Evolutionary conservation across 2,888 invertebrate species (phyloP).

Genomic region (Subacronicta megacephala): DNA sequence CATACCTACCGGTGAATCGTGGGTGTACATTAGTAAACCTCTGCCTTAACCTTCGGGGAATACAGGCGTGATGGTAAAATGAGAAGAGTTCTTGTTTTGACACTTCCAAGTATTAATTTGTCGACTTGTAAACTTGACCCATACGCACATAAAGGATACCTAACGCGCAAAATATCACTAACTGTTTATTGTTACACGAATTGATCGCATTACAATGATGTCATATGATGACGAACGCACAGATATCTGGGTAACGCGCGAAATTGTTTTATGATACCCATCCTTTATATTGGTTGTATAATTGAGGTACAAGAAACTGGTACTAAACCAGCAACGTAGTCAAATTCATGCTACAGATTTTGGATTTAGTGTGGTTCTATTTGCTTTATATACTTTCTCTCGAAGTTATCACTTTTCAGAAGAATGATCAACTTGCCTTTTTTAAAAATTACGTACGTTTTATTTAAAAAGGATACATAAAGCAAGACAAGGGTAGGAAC

Average conservation of each 20-base stretch:
- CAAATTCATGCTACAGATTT: too few relatives aligned
- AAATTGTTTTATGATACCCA: slow-evolving; percentile 20
- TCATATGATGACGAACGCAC: slow-evolving; percentile 27
- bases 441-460: too few relatives aligned
- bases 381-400: too few relatives aligned
- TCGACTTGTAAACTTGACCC: not conserved
- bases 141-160: slow-evolving; percentile 14
- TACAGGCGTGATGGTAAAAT: too few relatives aligned
- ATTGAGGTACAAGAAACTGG: not conserved
- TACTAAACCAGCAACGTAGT: not conserved
- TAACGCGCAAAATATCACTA: slow-evolving; percentile 9
- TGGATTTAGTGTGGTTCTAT: too few relatives aligned
- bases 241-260: slow-evolving; percentile 21
- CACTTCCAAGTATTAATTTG: not conserved
- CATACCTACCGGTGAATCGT: too few relatives aligned
- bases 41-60: too few relatives aligned
- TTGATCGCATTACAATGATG: slow-evolving; percentile 45
- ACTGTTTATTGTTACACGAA: slow-evolving; percentile 28
- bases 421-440: too few relatives aligned
- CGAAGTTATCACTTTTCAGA: too few relatives aligned
- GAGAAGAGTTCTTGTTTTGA: not conserved
- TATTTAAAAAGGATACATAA: too few relatives aligned
- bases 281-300: not conserved
- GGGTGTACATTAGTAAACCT: too few relatives aligned
- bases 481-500: too few relatives aligned